A percentile compares a stretch with the other conserved stretches of the same genome.
Conservation (phyloP, 2,888 invertebrate species). For the Scaptodrosophila latifasciaeformis region DNA sequence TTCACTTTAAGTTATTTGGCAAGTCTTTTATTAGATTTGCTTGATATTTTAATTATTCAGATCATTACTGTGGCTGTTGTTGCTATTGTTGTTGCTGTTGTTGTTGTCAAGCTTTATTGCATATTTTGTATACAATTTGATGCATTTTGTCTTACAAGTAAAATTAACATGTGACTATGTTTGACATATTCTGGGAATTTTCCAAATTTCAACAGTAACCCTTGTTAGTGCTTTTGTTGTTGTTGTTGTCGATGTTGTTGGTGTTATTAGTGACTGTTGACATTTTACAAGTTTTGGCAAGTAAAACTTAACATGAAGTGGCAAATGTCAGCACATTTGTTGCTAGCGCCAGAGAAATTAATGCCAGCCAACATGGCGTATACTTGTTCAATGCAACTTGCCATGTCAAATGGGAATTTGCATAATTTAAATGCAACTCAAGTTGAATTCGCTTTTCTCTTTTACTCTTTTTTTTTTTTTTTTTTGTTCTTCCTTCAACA, state of each 20-base stretch:
- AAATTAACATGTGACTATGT: slow-evolving; percentile 47
- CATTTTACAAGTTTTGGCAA: slow-evolving; percentile 40
- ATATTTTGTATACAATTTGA: slow-evolving; percentile 31
- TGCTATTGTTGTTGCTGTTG: background rate
- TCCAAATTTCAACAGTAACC: too few relatives aligned
- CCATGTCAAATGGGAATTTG: background rate
- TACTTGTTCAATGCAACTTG: slow-evolving; percentile 32
- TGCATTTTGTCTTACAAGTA: slow-evolving; percentile 53
- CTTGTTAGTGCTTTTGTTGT: slow-evolving; percentile 6
- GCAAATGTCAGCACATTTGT: slow-evolving; percentile 61
- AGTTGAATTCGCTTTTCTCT: too few relatives aligned
- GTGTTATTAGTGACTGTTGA: slow-evolving; percentile 23
- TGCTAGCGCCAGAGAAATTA: slow-evolving; percentile 40
- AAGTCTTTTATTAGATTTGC: slow-evolving; percentile 3
- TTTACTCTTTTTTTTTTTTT: too few relatives aligned
- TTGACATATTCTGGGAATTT: too few relatives aligned
- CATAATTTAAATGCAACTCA: slow-evolving; percentile 44
- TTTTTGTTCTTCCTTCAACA: too few relatives aligned
- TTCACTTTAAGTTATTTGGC: too few relatives aligned
- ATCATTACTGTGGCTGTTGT: slow-evolving; percentile 2
- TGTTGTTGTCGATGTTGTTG: slow-evolving; percentile 10
- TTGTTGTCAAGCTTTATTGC: background rate
- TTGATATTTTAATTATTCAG: too few relatives aligned
- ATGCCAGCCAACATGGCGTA: slow-evolving; percentile 60
- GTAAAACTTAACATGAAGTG: slow-evolving; percentile 49